Evolutionary conservation across 2,888 invertebrate genomes (phyloP), one percentile per base, ranked within the genome.

Genomic region (Isoperla grammatica): DNA sequence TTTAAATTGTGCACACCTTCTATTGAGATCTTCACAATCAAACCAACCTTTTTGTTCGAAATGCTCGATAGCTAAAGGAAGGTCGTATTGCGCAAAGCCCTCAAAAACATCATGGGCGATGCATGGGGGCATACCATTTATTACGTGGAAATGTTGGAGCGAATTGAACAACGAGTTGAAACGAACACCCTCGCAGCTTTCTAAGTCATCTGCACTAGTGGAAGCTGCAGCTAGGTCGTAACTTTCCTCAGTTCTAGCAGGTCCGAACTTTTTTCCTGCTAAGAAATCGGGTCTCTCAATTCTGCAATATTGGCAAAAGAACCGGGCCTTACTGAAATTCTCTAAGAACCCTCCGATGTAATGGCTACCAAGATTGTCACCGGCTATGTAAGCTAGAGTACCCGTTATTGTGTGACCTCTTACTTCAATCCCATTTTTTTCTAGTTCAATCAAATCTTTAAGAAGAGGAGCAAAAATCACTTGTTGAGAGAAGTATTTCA

Each of bases 101-200:
- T 57, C 57, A 57, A 56, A 57, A 6, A 57, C 4, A 55, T 57
- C 57, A 35, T 57, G 57, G 13, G 20, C 57, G 6, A 57, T 29
- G 13, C 57, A 57, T 13, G 57, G 57, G 2, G 57, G 57, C 17
- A 57, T 20, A 13, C 37, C 19, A 56, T 56, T 15, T n/a, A 11
- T 22, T 2, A 57, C 57, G 35, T 57, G 49, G 37, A 17, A 57
- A 29, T 23, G n/a, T 5, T 17, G 1, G 2, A 57, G 8, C 5
- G 29, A 6, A 29, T 29, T 29, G 29, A 29, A 29, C 5, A 29
- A 8, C 8, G 29, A 29, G 12, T 29, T 4, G 5, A 29, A 4
- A 8, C 29, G 53, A 29, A 8, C 29, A 15, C 15, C 49, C 23
- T 50, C 23, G 12, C 23, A 22, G 19, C 4, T 35, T 9, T 13